Percentiles rank a stretch among this genome's conserved stretches.
phyloP scores from a whole-genome alignment of 2,113 vertebrate species.

The Axis porcinus region DNA sequence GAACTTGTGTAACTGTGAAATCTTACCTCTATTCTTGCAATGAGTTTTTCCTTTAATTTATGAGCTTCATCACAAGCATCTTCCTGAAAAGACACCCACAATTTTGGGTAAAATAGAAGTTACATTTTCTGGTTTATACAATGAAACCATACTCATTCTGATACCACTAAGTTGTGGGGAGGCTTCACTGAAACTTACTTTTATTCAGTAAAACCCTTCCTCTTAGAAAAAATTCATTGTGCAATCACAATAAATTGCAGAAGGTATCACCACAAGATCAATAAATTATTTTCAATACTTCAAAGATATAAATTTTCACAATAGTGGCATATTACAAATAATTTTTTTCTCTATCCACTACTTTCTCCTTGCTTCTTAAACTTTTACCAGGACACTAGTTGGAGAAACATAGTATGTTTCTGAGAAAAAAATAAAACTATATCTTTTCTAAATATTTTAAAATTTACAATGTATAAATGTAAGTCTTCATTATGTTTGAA shows the following conservation, averaged over 20 bases:
- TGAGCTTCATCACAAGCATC: constrained; percentile 30
- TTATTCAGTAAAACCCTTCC: background rate
- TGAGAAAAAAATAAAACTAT: background rate
- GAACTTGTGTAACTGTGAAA: background rate
- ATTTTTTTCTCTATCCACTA: background rate
- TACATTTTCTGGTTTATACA: background rate
- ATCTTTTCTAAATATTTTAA: background rate
- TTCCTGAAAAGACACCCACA: constrained; percentile 1
- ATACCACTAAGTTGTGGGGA: background rate
- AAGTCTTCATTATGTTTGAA: background rate
- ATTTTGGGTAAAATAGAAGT: background rate
- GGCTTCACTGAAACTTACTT: background rate
- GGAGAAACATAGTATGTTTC: background rate
- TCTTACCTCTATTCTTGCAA: constrained; percentile 38
- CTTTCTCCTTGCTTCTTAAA: background rate
- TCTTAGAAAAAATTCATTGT: background rate
- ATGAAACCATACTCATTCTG: background rate
- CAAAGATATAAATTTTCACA: background rate
- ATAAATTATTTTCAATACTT: background rate
- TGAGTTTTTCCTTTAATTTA: constrained; percentile 41
- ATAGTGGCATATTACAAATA: background rate
- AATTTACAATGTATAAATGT: background rate
- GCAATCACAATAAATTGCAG: background rate
- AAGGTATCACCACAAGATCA: background rate
- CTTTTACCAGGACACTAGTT: background rate